Percentiles rank a stretch among this genome's conserved stretches.
phyloP scores from a whole-genome alignment of 2,113 vertebrate species.

The Ageneiosus marmoratus region DNA sequence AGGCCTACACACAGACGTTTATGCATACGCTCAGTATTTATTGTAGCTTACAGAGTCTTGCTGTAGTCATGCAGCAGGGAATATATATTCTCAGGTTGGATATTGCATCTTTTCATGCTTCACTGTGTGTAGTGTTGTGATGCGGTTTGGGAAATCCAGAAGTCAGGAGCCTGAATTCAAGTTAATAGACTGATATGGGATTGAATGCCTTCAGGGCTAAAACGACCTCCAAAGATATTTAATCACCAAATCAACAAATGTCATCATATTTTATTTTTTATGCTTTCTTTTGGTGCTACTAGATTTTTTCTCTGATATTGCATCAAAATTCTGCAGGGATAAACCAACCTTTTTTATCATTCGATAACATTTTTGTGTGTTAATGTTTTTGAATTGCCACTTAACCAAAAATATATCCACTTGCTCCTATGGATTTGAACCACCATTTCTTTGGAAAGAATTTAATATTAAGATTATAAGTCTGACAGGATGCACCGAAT shows the following conservation, averaged over 20 bases:
- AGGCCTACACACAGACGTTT: background rate
- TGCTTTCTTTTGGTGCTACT: background rate
- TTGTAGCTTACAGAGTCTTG: background rate
- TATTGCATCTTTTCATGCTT: background rate
- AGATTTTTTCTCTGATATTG: background rate
- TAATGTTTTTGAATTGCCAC: background rate
- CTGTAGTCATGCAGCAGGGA: background rate
- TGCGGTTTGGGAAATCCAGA: background rate
- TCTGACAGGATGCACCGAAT: no score
- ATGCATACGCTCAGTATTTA: background rate
- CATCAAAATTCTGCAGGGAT: background rate
- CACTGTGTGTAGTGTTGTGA: background rate
- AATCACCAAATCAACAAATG: background rate
- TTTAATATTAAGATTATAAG: no score
- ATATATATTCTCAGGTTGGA: background rate
- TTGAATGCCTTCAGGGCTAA: background rate
- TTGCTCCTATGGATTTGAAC: background rate
- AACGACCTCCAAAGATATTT: background rate
- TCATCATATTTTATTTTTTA: background rate
- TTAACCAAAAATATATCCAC: background rate
- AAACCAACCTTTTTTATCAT: background rate
- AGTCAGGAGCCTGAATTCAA: background rate
- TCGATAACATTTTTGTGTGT: background rate
- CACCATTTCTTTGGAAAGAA: no score
- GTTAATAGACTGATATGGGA: background rate